Conservation (phyloP, 1,140 invertebrate species). For the Theocolax elegans region DNA sequence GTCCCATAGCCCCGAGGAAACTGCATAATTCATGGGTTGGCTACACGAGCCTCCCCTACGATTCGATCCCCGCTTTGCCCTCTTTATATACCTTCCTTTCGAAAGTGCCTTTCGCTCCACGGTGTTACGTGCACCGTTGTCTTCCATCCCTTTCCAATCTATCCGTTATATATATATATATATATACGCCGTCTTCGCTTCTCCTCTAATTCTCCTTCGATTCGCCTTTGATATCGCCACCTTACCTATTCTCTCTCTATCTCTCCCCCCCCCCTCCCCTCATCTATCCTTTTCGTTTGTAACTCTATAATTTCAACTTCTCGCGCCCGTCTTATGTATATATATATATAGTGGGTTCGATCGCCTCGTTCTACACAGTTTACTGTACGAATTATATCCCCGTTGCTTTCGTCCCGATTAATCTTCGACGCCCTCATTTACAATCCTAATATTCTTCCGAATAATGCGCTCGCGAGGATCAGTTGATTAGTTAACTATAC, state of each 20-base stretch:
- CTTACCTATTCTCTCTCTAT: slow-evolving; percentile 34
- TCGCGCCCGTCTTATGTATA: neutral
- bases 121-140: slow-evolving; percentile 13
- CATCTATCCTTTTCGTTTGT: neutral
- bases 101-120: slow-evolving; percentile 36
- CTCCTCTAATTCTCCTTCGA: slow-evolving; percentile 39
- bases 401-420: too few species aligned
- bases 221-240: slow-evolving; percentile 37
- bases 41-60: slow-evolving; percentile 45
- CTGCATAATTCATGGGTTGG: slow-evolving; percentile 65
- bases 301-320: neutral
- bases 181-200: neutral
- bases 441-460: too few species aligned
- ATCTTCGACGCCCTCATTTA: too few species aligned
- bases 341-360: too few species aligned
- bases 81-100: slow-evolving; percentile 46
- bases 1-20: slow-evolving; percentile 56
- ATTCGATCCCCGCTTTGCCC: slow-evolving; percentile 26
- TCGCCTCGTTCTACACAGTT: too few species aligned
- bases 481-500: too few species aligned
- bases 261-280: neutral
- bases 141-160: slow-evolving; percentile 35
- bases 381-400: too few species aligned
- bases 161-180: slow-evolving; percentile 12
- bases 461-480: too few species aligned